Conservation (phyloP, 2,113 vertebrate genomes). For the Gulo gulo region DNA sequence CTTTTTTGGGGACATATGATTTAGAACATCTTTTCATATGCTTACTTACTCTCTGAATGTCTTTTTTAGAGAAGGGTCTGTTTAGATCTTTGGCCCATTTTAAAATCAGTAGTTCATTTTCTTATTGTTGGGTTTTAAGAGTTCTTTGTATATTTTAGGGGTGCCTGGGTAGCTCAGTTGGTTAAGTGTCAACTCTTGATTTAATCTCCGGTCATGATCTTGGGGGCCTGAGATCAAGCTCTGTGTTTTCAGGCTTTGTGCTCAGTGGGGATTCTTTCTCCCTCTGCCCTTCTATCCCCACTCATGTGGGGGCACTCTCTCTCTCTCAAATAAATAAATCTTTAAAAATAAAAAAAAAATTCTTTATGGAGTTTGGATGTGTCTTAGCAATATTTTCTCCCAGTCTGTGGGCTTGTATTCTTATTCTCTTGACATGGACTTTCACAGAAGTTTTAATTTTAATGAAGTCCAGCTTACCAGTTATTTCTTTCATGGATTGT, state of each 20-base stretch:
- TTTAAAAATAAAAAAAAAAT: neutral
- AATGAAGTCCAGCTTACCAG: neutral
- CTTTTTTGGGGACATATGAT: neutral
- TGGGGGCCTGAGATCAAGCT: neutral
- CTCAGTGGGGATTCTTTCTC: neutral
- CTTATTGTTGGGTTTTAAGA: neutral
- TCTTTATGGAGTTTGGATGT: neutral
- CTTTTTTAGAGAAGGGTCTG: neutral
- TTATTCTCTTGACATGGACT: neutral
- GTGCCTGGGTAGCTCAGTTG: neutral
- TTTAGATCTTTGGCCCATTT: neutral
- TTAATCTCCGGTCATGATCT: neutral
- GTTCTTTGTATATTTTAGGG: neutral
- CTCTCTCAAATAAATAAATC: neutral
- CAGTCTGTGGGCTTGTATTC: neutral
- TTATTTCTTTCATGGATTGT: neutral
- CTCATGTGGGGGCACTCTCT: neutral
- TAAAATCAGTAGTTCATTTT: neutral
- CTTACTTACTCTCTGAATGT: neutral
- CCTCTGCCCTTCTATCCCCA: neutral
- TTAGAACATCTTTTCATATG: neutral
- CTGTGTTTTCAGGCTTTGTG: neutral
- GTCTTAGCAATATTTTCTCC: neutral
- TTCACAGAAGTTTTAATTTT: neutral
- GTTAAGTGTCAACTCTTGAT: neutral